These are phyloP conservation scores for Ancistrus triradiatus DNA, from an alignment of 2,113 vertebrate genomes.

Conservation along the genomic window DNA sequence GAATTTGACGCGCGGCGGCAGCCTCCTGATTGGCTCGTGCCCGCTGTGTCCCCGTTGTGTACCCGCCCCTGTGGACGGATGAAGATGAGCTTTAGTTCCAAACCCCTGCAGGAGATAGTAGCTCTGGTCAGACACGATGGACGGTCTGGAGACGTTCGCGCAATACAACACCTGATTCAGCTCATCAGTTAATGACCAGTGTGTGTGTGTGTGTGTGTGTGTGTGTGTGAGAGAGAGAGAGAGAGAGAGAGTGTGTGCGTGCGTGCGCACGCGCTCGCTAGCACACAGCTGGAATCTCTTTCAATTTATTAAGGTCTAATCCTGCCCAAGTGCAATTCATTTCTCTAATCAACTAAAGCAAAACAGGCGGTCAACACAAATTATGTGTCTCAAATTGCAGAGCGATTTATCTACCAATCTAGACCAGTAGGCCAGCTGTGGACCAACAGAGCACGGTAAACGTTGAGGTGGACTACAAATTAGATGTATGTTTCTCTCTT, in stretches of 20 bases:
- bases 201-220: conserved; percentile 8
- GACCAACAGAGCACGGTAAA: no score
- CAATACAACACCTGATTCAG: background rate
- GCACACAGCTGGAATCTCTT: conserved; percentile 18
- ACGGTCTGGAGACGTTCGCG: background rate
- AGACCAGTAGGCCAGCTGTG: no score
- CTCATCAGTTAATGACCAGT: conserved; percentile 15
- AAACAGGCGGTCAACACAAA: background rate
- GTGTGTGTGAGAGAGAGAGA: conserved; percentile 7
- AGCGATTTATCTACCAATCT: no score
- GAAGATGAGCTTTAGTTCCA: background rate
- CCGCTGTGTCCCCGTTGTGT: background rate
- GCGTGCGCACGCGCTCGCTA: background rate
- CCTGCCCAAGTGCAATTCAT: background rate
- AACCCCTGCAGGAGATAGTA: background rate
- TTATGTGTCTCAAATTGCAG: no score
- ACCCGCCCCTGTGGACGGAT: background rate
- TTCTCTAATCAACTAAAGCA: conserved; percentile 13
- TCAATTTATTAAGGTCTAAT: conserved; percentile 16
- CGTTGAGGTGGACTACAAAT: no score
- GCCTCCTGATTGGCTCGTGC: conserved; percentile 38
- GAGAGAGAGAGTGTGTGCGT: background rate
- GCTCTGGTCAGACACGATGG: background rate
- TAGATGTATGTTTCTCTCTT: no score
- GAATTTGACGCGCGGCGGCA: conserved; percentile 38